Evolutionary conservation across 2,888 invertebrate species (phyloP).

Genomic region (Drosophila ustulata): DNA sequence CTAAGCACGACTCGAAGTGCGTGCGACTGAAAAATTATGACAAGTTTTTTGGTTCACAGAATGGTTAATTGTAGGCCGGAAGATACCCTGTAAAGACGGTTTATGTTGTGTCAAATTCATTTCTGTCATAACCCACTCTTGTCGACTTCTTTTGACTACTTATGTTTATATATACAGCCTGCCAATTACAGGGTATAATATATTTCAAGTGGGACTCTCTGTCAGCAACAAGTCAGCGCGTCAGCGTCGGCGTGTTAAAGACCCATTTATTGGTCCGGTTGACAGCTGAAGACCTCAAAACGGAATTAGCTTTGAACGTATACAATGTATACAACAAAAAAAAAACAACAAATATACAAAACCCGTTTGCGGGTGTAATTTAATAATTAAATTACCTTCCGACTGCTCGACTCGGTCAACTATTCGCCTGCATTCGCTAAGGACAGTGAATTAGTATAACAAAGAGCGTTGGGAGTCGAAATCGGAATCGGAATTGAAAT

Average conservation of each 20-base stretch:
- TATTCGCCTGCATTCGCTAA: slow-evolving; percentile 19
- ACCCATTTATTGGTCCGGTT: slow-evolving; percentile 55
- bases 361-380: slow-evolving; percentile 59
- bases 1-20: slow-evolving; percentile 62
- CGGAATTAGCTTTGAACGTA: slow-evolving; percentile 25
- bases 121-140: too few species aligned
- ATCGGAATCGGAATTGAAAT: slow-evolving; percentile 15
- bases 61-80: not conserved
- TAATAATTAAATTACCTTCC: slow-evolving; percentile 57
- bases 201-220: slow-evolving; percentile 21
- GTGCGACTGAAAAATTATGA: slow-evolving; percentile 55
- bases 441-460: slow-evolving; percentile 8
- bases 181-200: slow-evolving; percentile 7
- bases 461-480: slow-evolving; percentile 16
- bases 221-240: slow-evolving; percentile 48
- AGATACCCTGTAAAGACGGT: not conserved
- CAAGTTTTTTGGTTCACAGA: slow-evolving; percentile 17
- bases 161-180: too few species aligned
- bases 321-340: slow-evolving; percentile 1
- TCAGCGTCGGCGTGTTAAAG: slow-evolving; percentile 38
- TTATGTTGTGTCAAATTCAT: too few species aligned
- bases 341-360: slow-evolving; percentile 11
- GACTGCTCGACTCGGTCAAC: slow-evolving; percentile 38
- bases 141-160: too few species aligned
- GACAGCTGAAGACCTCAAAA: slow-evolving; percentile 54